Evolutionary conservation across 2,113 vertebrate species (phyloP), one percentile per base, ranked within the genome.

Genomic region (Macrotis lagotis): DNA sequence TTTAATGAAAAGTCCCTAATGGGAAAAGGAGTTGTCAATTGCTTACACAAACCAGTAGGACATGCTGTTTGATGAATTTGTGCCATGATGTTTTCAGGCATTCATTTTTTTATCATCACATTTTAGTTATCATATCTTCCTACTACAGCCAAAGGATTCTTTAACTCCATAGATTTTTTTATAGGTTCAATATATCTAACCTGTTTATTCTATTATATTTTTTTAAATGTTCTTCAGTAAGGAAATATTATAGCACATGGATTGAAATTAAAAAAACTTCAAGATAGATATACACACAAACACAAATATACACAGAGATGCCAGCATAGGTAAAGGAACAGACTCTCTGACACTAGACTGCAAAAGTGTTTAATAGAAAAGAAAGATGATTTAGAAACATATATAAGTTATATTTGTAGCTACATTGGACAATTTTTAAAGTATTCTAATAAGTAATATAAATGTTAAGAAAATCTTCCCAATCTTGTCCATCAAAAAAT

Each of bases 71-170:
- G 49, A 96, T 95, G 95, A 92, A 83, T 95, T 96, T 44, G 66
- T 97, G 95, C 95, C 95, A 93, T 83, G 19, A 83, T 97, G 94
- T 96, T 96, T 95, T 96, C 92, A 96, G 94, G 94, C 83, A 95
- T 74, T 88, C 66, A 37, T 44, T 44, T 83, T 94, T 95, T 96
- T 97, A 97, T 93, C 95, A 96, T 94, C 92, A 96, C 95, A 96
- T 90, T 92, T 95, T 92, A 96, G 96, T 88, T 96, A 52, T 97
- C 88, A 93, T 96, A 97, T 97, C 97, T 96, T 5, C n/a, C 66
- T 24, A 83, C n/a, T 44, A 83, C 19, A 83, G 44, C 37, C 66
- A 97, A 97, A 97, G 94, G 96, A 97, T 96, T 8, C 95, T 95
- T 52, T 91, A 93, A 59, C 66, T 96, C 53, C 95, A 53, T 94